Percentiles rank a stretch among this genome's conserved stretches.
These are phyloP conservation scores for Ciconia nigra DNA, from an alignment of 2,797 vertebrate species.

Conservation along the genomic window DNA sequence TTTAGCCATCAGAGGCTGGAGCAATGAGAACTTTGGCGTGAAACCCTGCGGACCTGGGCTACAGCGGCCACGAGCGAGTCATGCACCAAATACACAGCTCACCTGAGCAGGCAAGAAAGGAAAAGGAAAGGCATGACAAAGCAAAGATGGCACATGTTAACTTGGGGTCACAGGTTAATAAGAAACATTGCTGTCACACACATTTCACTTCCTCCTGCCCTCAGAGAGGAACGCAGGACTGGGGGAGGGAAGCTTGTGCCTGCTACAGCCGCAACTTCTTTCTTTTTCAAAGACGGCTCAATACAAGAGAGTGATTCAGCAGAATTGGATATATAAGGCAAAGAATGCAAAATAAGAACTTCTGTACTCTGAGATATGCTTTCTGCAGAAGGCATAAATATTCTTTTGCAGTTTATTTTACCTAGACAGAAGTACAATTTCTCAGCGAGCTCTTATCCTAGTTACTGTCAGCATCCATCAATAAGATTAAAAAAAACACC, in stretches of 20 bases:
- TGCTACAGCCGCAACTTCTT: rapidly evolving
- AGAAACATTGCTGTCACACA: background rate
- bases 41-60: background rate
- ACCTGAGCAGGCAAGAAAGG: background rate
- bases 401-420: background rate
- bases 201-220: background rate
- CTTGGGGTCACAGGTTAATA: background rate
- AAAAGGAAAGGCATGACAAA: background rate
- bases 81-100: background rate
- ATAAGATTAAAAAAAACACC: background rate
- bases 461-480: background rate
- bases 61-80: background rate
- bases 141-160: background rate
- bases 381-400: background rate
- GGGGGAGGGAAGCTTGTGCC: background rate
- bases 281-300: background rate
- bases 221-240: background rate
- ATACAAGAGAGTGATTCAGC: background rate
- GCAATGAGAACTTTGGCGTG: background rate
- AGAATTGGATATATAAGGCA: background rate
- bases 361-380: background rate
- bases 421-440: background rate
- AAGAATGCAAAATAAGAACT: background rate
- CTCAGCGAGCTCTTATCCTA: background rate
- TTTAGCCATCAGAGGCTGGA: background rate